A percentile compares a stretch with the other conserved stretches of the same genome.
phyloP scores from a whole-genome alignment of 2,888 invertebrate species.

The Eumacrocentrus americanus region DNA sequence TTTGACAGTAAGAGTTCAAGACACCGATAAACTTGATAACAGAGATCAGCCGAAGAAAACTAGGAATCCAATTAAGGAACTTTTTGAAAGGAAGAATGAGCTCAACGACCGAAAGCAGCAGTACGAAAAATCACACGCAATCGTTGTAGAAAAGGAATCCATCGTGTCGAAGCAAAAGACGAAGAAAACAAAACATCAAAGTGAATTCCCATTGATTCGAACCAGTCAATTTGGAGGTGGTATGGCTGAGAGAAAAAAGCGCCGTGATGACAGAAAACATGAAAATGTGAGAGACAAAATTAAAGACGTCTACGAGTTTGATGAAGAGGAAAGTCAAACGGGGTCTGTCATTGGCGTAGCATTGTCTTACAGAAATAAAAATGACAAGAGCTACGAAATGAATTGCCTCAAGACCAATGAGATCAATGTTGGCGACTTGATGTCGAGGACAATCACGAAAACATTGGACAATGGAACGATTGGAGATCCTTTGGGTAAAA shows the following conservation, averaged over 20 bases:
- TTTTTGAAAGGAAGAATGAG: conserved; percentile 57
- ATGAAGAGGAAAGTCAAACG: conserved; percentile 56
- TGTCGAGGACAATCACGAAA: conserved; percentile 46
- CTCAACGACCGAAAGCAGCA: conserved; percentile 52
- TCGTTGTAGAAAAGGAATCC: conserved; percentile 35
- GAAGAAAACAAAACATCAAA: conserved; percentile 47
- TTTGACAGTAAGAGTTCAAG: conserved; percentile 7
- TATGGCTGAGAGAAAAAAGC: conserved; percentile 53
- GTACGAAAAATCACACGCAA: conserved; percentile 43
- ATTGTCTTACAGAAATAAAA: conserved; percentile 51
- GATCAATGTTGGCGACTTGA: conserved; percentile 41
- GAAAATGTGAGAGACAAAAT: conserved; percentile 39
- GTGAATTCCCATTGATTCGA: conserved; percentile 53
- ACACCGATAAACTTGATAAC: conserved; percentile 23
- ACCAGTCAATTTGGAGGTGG: conserved; percentile 49
- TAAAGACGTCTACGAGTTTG: conserved; percentile 59
- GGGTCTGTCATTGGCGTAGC: conserved; percentile 43
- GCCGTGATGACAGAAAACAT: conserved; percentile 47
- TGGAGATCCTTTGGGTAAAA: conserved; percentile 36
- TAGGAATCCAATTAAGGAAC: conserved; percentile 56
- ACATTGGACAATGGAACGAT: conserved; percentile 44
- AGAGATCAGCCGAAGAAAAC: conserved; percentile 44
- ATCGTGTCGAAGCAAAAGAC: conserved; percentile 46
- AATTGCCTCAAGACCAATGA: conserved; percentile 35
- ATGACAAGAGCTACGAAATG: conserved; percentile 37